Conservation (phyloP, 2,888 invertebrate genomes). For the Pycnomerus fuliginosus region DNA sequence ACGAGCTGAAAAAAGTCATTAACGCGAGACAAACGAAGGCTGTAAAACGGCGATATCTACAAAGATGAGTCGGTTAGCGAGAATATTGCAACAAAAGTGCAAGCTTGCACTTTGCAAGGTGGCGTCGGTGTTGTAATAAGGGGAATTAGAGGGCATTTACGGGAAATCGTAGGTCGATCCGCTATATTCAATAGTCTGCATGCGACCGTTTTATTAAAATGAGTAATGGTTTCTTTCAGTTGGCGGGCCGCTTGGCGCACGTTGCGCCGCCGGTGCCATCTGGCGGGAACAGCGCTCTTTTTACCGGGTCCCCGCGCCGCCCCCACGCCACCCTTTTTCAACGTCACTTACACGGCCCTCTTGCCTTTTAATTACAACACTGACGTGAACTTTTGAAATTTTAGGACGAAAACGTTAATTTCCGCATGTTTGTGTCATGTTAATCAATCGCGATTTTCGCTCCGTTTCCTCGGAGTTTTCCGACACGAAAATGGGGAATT, state of each 20-base stretch:
- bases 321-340: conserved; percentile 34
- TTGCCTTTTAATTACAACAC: conserved; percentile 49
- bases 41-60: too few relatives aligned
- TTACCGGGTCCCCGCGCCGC: conserved; percentile 36
- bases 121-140: too few relatives aligned
- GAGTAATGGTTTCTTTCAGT: conserved; percentile 50
- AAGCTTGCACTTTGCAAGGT: too few relatives aligned
- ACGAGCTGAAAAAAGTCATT: too few relatives aligned
- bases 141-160: conserved; percentile 2
- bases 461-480: too few relatives aligned
- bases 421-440: conserved; percentile 49
- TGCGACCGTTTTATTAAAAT: conserved; percentile 49
- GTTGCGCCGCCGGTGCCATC: conserved; percentile 46
- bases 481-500: too few relatives aligned
- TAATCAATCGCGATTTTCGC: conserved; percentile 41
- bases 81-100: too few relatives aligned
- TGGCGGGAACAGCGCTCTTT: conserved; percentile 48
- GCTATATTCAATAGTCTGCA: conserved; percentile 44
- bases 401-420: conserved; percentile 48
- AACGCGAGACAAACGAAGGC: too few relatives aligned
- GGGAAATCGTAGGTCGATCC: conserved; percentile 23
- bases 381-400: conserved; percentile 51
- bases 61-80: too few relatives aligned
- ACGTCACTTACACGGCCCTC: conserved; percentile 48
- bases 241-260: conserved; percentile 28